Percentiles rank a stretch among this genome's conserved stretches.
phyloP scores from a whole-genome alignment of 2,797 vertebrate species.

The Propithecus perrieri region DNA sequence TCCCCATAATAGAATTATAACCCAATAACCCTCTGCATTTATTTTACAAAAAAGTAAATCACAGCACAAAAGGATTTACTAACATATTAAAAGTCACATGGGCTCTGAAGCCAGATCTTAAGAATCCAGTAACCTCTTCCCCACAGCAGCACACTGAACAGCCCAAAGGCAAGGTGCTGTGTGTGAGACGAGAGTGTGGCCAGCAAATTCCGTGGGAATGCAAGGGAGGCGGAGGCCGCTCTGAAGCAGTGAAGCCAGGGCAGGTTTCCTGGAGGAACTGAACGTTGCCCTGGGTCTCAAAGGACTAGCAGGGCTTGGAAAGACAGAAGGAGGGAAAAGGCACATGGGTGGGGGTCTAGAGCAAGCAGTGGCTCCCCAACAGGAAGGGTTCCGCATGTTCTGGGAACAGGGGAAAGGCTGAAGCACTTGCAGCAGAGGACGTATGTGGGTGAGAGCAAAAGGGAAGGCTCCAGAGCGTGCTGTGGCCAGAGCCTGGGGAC shows the following conservation, averaged over 20 bases:
- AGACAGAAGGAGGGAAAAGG: neutral
- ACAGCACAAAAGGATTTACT: neutral
- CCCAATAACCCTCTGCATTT: neutral
- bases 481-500: neutral
- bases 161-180: neutral
- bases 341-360: neutral
- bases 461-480: accelerated
- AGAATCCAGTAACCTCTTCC: neutral
- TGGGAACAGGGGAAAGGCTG: neutral
- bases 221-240: neutral
- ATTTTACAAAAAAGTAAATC: neutral
- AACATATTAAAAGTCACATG: neutral
- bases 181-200: neutral
- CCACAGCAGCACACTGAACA: neutral
- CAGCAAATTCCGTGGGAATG: neutral
- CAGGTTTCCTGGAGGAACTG: neutral
- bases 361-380: neutral
- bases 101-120: neutral
- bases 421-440: neutral
- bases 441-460: neutral
- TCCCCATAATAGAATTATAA: neutral
- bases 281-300: neutral
- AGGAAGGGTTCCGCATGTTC: neutral
- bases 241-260: neutral
- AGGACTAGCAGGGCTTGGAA: neutral